Percentiles rank a stretch among this genome's conserved stretches.
Evolutionary conservation across 2,888 invertebrate genomes (phyloP).

Genomic region (Callyntrura sp.): DNA sequence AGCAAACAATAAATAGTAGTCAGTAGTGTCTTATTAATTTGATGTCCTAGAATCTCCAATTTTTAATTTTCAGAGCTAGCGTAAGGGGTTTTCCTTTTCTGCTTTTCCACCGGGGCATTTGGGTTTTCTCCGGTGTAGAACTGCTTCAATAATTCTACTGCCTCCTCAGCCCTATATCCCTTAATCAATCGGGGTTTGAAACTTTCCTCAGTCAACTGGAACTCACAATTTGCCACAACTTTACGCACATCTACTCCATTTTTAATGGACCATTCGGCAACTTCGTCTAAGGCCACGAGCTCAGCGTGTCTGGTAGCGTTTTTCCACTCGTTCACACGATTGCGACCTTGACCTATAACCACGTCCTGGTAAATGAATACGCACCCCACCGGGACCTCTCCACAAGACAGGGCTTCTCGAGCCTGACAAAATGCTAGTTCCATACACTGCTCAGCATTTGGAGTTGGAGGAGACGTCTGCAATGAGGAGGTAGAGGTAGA

Average conservation of each 20-base stretch:
- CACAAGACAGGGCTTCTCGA: constrained; percentile 90
- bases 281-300: constrained; percentile 95
- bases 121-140: constrained; percentile 99
- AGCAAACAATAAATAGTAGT: not conserved
- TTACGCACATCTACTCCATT: constrained; percentile 87
- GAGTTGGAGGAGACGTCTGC: not conserved
- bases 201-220: constrained; percentile 74
- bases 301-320: constrained; percentile 99
- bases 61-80: not conserved
- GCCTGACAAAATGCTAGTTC: constrained; percentile 91
- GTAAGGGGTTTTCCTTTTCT: constrained; percentile 86
- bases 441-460: constrained; percentile 86
- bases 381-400: constrained; percentile 99
- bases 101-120: constrained; percentile 87
- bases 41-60: not conserved
- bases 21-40: not conserved
- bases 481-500: not conserved
- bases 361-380: constrained; percentile 91
- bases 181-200: constrained; percentile 87
- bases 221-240: constrained; percentile 89
- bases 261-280: constrained; percentile 88
- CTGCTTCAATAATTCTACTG: constrained; percentile 94
- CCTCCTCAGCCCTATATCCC: constrained; percentile 91
- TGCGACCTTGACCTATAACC: constrained; percentile 92
- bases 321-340: constrained; percentile 95